Evolutionary conservation across 2,888 invertebrate species (phyloP).

Genomic region (Pheosia tremula): DNA sequence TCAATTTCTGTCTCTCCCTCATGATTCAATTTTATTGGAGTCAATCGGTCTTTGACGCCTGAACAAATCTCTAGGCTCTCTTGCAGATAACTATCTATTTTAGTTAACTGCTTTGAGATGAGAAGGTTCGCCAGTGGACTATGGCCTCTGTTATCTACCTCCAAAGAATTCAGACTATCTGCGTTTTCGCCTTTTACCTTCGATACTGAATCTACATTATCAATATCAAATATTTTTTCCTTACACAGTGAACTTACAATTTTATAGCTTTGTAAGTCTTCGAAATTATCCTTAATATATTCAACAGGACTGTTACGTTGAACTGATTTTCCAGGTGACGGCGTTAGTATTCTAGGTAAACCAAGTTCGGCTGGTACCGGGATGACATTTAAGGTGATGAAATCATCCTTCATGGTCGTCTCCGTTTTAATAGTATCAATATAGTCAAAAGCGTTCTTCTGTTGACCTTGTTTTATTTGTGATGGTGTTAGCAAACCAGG

Average conservation of each 20-base stretch:
- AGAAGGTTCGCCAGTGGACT: conserved; percentile 68
- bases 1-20: conserved; percentile 40
- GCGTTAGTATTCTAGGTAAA: conserved; percentile 52
- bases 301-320: conserved; percentile 53
- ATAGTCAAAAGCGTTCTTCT: conserved; percentile 57
- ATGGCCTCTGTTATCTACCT: conserved; percentile 48
- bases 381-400: conserved; percentile 74
- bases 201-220: conserved; percentile 22
- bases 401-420: conserved; percentile 75
- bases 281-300: conserved; percentile 66
- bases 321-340: conserved; percentile 45
- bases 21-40: conserved; percentile 31
- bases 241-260: conserved; percentile 74
- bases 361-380: conserved; percentile 73
- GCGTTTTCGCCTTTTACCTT: conserved; percentile 13
- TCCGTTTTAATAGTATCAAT: conserved; percentile 75
- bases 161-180: conserved; percentile 36
- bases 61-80: conserved; percentile 72
- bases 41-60: conserved; percentile 37
- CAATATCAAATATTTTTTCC: conserved; percentile 55
- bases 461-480: conserved; percentile 38
- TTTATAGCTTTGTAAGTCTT: conserved; percentile 78
- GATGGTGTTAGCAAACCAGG: conserved; percentile 56
- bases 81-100: conserved; percentile 74
- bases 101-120: conserved; percentile 71